Evolutionary conservation across 1,140 invertebrate species (phyloP).

Genomic region (Magallana angulata): DNA sequence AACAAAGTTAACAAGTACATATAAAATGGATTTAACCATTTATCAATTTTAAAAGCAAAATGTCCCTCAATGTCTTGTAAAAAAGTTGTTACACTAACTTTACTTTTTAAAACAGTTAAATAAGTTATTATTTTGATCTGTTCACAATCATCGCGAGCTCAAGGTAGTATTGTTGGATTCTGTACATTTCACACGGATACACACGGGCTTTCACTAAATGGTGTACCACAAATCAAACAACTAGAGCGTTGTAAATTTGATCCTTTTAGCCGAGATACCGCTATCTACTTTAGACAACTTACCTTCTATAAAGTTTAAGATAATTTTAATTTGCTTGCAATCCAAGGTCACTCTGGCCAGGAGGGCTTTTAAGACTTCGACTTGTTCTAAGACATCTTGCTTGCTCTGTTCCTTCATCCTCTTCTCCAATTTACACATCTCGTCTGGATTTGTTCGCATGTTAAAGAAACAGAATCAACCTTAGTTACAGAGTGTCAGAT

Average conservation of each 20-base stretch:
- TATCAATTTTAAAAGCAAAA: neutral
- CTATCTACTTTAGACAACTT: neutral
- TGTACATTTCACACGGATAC: too few relatives aligned
- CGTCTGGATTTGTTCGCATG: neutral
- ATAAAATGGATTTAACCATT: neutral
- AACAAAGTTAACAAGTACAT: too few relatives aligned
- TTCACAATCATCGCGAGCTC: too few relatives aligned
- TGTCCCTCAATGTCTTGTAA: too few relatives aligned
- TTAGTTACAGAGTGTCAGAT: slow-evolving; percentile 10
- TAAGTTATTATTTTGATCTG: too few relatives aligned
- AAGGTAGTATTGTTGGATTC: too few relatives aligned
- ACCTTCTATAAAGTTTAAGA: neutral
- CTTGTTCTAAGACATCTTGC: slow-evolving; percentile 4
- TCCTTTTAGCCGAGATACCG: slow-evolving; percentile 4
- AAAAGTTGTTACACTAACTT: too few relatives aligned
- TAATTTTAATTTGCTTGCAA: neutral
- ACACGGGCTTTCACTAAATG: too few relatives aligned
- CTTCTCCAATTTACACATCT: neutral
- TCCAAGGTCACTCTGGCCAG: neutral
- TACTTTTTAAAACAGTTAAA: too few relatives aligned
- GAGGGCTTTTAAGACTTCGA: slow-evolving; percentile 9
- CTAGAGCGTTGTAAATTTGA: slow-evolving; percentile 5
- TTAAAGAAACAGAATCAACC: slow-evolving; percentile 9
- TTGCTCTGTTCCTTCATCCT: slow-evolving; percentile 23
- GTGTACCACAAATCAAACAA: neutral